Evolutionary conservation across 37 sponge, comb jelly and placozoan species (phyloP), one percentile per base, ranked within the genome.

Genomic region (Dysidea cf. avara): DNA sequence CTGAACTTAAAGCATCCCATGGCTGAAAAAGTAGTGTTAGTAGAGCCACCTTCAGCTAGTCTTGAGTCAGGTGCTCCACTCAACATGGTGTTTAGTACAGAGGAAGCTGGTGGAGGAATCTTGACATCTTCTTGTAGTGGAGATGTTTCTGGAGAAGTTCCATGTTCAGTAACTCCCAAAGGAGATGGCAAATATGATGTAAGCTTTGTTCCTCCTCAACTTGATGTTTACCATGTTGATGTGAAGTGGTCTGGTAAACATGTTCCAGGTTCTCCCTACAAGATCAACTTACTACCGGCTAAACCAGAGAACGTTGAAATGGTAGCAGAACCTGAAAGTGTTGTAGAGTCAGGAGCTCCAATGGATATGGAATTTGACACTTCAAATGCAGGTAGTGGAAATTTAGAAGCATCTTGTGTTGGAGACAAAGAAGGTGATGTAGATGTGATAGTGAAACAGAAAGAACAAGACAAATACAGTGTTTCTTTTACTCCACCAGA

Each of bases 191-290:
- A 68, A 5, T 88, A 66, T 72, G 74, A 46, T 1, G 76, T 76
- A 7, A 55, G 28, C 17, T 78, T 82, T 51, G 50, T 68, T 16
- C 72, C 83, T 48, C 36, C 20, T 0, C 26, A 31, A 0, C 78
- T 68, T 2, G 88, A 88, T 31, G 53, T 47, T 54, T 82, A 82
- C 74, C 64, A 64, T 7, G 4, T 88, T 49, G 54, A 72, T 37
- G 79, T 88, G 39, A 51, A 32, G n/a, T 88, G 83, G 83, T 60
- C 56, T 14, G 83, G 57, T 0, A 14, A 59, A 24, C 17, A 39
- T 16, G 79, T 88, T 17, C 83, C 78, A 0, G 79, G 88, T 18
- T 70, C 88, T 37, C 83, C 88, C 22, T 88, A 82, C 68, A 64
- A n/a, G 33, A 43, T 88, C 20, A 55, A 76, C 26, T 58, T 77